Conservation (phyloP, 2,797 vertebrate species). For the Brotula barbata region DNA sequence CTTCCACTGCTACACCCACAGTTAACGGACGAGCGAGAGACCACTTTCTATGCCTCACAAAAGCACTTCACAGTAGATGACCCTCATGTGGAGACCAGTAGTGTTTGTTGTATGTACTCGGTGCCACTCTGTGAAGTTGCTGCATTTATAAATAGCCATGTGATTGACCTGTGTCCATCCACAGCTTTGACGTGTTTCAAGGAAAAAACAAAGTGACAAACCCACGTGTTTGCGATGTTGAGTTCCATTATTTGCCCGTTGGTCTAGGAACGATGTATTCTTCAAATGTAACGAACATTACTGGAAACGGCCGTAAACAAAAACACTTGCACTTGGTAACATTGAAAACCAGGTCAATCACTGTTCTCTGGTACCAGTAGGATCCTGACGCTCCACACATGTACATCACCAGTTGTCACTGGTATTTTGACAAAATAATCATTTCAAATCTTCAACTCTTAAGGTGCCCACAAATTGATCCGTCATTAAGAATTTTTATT, state of each 20-base stretch:
- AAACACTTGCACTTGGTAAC: too few species aligned
- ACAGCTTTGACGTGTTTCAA: background rate
- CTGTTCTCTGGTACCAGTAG: too few species aligned
- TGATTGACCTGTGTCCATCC: slow-evolving; percentile 54
- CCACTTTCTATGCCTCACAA: slow-evolving; percentile 26
- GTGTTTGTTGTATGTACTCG: slow-evolving; percentile 58
- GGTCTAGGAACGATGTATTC: slow-evolving; percentile 3
- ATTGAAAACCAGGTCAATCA: too few species aligned
- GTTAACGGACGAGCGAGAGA: slow-evolving; percentile 21
- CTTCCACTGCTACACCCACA: slow-evolving; percentile 42
- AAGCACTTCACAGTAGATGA: slow-evolving; percentile 37
- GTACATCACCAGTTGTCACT: too few species aligned
- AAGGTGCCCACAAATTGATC: too few species aligned
- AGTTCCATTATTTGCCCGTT: slow-evolving; percentile 5
- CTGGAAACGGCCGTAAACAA: slow-evolving; percentile 6
- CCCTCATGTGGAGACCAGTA: slow-evolving; percentile 67
- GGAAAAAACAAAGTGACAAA: too few species aligned
- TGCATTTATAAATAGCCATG: slow-evolving; percentile 58
- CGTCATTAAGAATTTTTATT: too few species aligned
- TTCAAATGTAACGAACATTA: background rate
- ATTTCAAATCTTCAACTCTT: too few species aligned
- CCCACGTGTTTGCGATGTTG: background rate
- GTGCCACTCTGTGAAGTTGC: slow-evolving; percentile 49
- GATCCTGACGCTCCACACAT: too few species aligned
- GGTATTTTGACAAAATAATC: too few species aligned